Evolutionary conservation across 1,140 invertebrate genomes (phyloP), one percentile per base, ranked within the genome.

Genomic region (Asobara japonica): DNA sequence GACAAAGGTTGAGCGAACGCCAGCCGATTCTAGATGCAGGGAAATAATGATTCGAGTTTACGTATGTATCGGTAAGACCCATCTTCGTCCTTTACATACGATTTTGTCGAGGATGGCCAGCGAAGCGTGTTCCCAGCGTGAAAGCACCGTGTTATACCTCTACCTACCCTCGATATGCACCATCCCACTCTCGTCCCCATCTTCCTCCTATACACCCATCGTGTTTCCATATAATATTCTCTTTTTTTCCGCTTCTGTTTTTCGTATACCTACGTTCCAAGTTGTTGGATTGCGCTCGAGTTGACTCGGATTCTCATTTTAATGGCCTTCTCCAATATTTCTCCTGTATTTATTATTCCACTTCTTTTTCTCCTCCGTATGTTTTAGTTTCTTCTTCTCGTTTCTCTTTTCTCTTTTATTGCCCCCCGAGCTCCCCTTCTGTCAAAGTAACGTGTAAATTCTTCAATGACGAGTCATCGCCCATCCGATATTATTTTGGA

Each of bases 11-110:
- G 69, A 65, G 62, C 61, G 69, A 64, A 71, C 62, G 69, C 69
- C 11, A 41, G 56, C 22, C 62, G 16, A 71, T 71, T 71, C 64
- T 51, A 65, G 69, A 71, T 71, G 69, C 45, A 64, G 69, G 45
- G 41, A 71, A 65, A 71, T 71, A 71, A 71, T 71, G 69, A 71
- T 65, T 71, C 62, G 33, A 27, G 60, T 65, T 56, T 71, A 71
- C 38, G 69, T 71, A 71, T 71, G 69, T 71, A 71, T 71, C 69
- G 45, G 62, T 20, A 65, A 61, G 69, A 71, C 62, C 69, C 69
- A 71, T 71, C 69, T 71, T 65, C 69, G 62, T 71, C 69, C 69
- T 71, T 71, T 71, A 71, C 69, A 71, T 71, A 71, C 69, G 27
- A 71, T 71, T 71, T 71, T 71, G 69, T 71, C 69, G 69, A 71